Base-by-base conservation (phyloP, 2,113 vertebrate genomes). In the Daboia siamensis region DNA sequence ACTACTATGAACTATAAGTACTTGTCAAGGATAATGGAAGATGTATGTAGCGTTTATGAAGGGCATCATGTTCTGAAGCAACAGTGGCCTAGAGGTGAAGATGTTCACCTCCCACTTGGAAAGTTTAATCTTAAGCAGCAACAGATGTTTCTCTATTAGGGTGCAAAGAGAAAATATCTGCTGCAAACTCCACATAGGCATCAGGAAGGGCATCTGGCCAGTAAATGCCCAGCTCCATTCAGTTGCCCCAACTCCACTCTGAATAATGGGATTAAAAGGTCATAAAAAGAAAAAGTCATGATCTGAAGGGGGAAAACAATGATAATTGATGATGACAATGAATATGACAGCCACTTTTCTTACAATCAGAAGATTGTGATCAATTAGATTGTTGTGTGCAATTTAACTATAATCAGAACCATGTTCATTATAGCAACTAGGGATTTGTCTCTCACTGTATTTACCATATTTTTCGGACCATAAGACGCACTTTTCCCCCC, bases 301-400 rank as follows among this genome's bases (percentile, higher is more conserved):
- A 55, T 54, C 51, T 29, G 26, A 87, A 51, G 48, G 10, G 2
- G 1, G 15, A 69, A 51, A 21, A 23, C 9, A 7, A 87, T 52
- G 2, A 21, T 54, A 13, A 87, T 87, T 87, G 48, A 86, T 51
- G 80, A 91, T 90, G 93, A 94, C 86, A 86, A 2, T 92, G 91
- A 91, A 93, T 39, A 15, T n/a, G 90, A 61, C 56, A 61, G 80
- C 54, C 86, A 84, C 74, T 86, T 94, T 24, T 89, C 94, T 94
- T 74, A 89, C 87, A 95, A 84, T 95, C 86, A 90, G 94, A 93
- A 91, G 69, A n/a, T 87, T 89, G 2, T 59, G 87, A 44, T 21
- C n/a, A 8, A 21, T 61, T 57, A 15, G 69, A 87, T 46, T 69
- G 1, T 21, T 91, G 85, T 91, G 94, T 94, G 51, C 29, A 29